Evolutionary conservation across 2,888 invertebrate genomes (phyloP), one percentile per base, ranked within the genome.

Genomic region (Iphiclides podalirius): DNA sequence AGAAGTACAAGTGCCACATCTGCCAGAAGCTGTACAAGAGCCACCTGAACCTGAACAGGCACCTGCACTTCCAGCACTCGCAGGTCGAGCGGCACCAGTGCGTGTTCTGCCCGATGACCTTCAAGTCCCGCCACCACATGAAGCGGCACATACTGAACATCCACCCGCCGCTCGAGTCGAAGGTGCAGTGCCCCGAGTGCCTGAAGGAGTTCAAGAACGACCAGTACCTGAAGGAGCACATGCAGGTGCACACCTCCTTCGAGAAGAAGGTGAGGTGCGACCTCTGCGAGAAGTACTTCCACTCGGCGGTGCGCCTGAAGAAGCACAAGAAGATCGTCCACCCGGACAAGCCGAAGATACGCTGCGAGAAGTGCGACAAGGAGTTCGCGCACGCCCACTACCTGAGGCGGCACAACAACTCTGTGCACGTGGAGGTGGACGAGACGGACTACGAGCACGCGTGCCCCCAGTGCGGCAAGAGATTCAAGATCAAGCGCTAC

Each of bases 321-420:
- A 88, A 87, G 35, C 88, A 88, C 40, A 85, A 82, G 55, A 84
- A 85, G 44, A 87, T 87, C 0, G 87, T 87, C 0, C 87, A 87
- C 40, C 86, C 87, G 0, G 69, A 74, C 0, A 84, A 85, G 16
- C 85, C 83, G 0, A 86, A 88, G 46, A 52, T 82, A 0, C 71
- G 80, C 0, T 87, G 87, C 16, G 84, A 85, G 13, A 84, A 85
- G 43, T 88, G 87, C 16, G 70, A 82, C 14, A 88, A 87, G 28
- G 86, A 86, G 40, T 88, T 88, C 6, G 85, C 85, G 0, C 87
- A 88, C 12, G 80, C 78, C 0, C 87, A 88, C 31, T 88, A 88
- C 23, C 41, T 88, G 52, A 62, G 70, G 1, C 70, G 87, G 0
- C 87, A 88, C 39, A 71, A 76, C 36, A 82, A 86, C 15, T 74